phyloP scores from a whole-genome alignment of 2,888 invertebrate species.

The Lasioglossum malachurum region DNA sequence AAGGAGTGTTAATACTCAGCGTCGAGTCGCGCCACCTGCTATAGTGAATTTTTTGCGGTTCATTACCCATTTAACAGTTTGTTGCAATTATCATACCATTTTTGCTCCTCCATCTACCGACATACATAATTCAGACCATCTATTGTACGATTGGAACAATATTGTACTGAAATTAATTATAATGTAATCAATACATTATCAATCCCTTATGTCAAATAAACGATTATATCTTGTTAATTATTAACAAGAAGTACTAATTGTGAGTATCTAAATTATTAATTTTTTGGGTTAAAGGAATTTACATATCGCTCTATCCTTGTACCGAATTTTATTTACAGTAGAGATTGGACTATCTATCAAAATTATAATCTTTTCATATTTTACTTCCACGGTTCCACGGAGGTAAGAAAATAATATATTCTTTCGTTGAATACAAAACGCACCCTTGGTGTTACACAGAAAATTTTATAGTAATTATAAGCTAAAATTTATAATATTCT shows the following conservation, averaged over 20 bases:
- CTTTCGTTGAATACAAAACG: no score
- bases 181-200: not conserved
- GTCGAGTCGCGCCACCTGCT: conserved; percentile 58
- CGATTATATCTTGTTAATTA: not conserved
- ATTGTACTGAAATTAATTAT: not conserved
- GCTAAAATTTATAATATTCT: no score
- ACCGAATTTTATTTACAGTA: not conserved
- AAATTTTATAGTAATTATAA: no score
- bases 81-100: not conserved
- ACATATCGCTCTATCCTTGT: not conserved
- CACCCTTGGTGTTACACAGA: no score
- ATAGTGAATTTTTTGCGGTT: conserved; percentile 62
- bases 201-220: not conserved
- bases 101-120: not conserved
- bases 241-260: not conserved
- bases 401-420: not conserved
- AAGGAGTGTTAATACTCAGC: conserved; percentile 46
- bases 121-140: not conserved
- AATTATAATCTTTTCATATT: not conserved
- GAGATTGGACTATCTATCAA: no score
- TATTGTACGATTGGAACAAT: not conserved
- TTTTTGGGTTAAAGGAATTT: not conserved
- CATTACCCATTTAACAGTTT: conserved; percentile 43
- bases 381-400: not conserved
- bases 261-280: not conserved